These are phyloP conservation scores for Tautogolabrus adspersus DNA, from an alignment of 2,113 vertebrate genomes.

Conservation along the genomic window DNA sequence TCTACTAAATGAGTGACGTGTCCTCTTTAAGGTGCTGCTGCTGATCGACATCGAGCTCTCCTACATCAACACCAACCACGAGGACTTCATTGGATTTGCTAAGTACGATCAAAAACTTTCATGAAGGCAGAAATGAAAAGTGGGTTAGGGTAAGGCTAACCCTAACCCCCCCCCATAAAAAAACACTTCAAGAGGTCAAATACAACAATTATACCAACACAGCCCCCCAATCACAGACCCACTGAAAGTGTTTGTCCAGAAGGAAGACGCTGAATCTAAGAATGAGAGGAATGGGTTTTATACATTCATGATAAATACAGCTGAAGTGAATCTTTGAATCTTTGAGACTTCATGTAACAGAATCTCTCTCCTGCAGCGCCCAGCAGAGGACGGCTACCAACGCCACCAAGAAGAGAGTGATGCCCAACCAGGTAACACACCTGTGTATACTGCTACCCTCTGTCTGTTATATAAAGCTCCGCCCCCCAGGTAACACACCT, in stretches of 20 bases:
- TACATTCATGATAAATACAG: too few species aligned
- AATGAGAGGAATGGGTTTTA: too few species aligned
- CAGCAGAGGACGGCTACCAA: constrained; percentile 90
- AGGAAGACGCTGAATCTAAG: too few species aligned
- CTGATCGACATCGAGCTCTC: constrained; percentile 97
- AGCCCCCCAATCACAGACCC: too few species aligned
- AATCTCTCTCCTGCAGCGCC: constrained; percentile 82
- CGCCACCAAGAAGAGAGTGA: constrained; percentile 93
- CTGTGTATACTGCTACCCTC: neutral
- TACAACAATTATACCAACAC: too few species aligned
- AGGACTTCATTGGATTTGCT: constrained; percentile 98
- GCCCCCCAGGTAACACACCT: constrained; percentile 80
- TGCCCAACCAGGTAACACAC: constrained; percentile 90
- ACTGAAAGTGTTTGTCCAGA: too few species aligned
- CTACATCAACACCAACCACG: constrained; percentile 99
- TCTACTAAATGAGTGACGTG: neutral
- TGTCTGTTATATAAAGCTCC: too few species aligned
- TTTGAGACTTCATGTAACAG: neutral
- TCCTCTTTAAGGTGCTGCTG: constrained; percentile 88
- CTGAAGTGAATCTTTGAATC: too few species aligned
- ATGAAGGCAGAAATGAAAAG: neutral
- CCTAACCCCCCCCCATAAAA: too few species aligned
- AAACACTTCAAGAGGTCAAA: too few species aligned
- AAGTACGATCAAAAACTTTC: constrained; percentile 85
- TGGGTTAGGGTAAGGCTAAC: too few species aligned